Base-by-base conservation (phyloP, 2,888 invertebrate genomes). In the Hanleya hanleyi region DNA sequence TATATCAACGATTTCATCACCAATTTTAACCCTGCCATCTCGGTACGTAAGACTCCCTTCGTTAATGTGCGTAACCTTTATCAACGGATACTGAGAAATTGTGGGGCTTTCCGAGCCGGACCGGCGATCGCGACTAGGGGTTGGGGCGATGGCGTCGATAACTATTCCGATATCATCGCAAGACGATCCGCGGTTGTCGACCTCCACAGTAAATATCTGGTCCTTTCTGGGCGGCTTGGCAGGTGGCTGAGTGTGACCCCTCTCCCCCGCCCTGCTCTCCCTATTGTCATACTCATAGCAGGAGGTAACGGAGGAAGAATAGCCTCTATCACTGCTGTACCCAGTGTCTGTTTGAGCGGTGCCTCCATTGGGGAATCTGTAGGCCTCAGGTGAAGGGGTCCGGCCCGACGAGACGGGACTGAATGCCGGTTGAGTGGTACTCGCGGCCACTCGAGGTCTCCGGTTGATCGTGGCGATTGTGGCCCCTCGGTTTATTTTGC, bases 1-100 rank as follows among this genome's bases (percentile, higher is more conserved):
- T 81, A 97, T 96, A 78, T 96, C 96, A 80, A 96, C 92, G 78
- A 98, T 94, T 90, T 96, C 94, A 87, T 96, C 96, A 41, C 97
- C 96, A 85, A 96, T 94, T 89, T 95, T 95, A 66, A 97, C 92
- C 72, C 94, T 92, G 7, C 97, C 97, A 69, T 85, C 83, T 37
- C 67, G 69, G 32, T 79, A 67, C 22, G 80, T 83, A 37, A 80
- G 64, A 68, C 85, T 83, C 6, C 83, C 84, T 6, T 81, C 78
- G 33, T 75, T 77, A 49, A 87, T 81, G 51, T 75, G 71, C 18
- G 83, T 78, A 7, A 87, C 81, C 69, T 81, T 80, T 29, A 85
- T 80, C 35, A 76, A 71, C 12, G 72, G 71, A 29, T 57, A 67
- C 36, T 35, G 65, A 15, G 61, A 41, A 6, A 38, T 35, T 22